These are phyloP conservation scores for Muricea muricata DNA, from an alignment of 92 coral and sea anemone genomes.

Conservation along the genomic window DNA sequence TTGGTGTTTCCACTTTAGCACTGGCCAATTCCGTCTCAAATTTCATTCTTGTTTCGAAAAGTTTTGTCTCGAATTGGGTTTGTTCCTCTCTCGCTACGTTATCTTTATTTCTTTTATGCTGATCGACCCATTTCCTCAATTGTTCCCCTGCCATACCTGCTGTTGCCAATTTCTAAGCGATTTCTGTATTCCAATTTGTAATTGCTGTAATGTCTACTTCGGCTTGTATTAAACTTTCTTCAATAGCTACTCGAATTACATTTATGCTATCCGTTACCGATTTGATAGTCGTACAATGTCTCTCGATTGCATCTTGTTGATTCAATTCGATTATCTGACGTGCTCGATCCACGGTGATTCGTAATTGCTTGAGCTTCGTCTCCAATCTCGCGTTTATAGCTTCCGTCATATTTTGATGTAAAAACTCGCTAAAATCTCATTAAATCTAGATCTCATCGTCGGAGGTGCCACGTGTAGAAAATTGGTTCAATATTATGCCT, in stretches of 20 bases:
- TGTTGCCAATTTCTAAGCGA: slow-evolving; percentile 34
- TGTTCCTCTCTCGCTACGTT: slow-evolving; percentile 46
- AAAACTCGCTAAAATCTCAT: slow-evolving; percentile 1
- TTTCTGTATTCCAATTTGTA: slow-evolving; percentile 10
- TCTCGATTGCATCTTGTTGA: slow-evolving; percentile 39
- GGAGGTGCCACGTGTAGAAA: slow-evolving; percentile 29
- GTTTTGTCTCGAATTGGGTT: slow-evolving; percentile 35
- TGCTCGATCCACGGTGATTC: slow-evolving; percentile 30
- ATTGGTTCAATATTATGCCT: background rate
- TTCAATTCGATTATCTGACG: background rate
- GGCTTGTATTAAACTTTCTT: slow-evolving; percentile 31
- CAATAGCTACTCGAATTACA: slow-evolving; percentile 10
- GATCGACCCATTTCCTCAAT: slow-evolving; percentile 27
- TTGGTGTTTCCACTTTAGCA: slow-evolving; percentile 24
- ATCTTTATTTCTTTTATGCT: slow-evolving; percentile 2
- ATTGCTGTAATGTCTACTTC: slow-evolving; percentile 30
- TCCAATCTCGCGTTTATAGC: slow-evolving; percentile 25
- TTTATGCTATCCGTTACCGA: slow-evolving; percentile 20
- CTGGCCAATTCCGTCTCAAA: slow-evolving; percentile 34
- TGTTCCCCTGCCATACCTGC: slow-evolving; percentile 30
- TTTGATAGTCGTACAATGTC: slow-evolving; percentile 49
- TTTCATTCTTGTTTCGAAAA: slow-evolving; percentile 45
- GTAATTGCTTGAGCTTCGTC: slow-evolving; percentile 39
- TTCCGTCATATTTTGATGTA: background rate
- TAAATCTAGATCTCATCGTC: background rate